Base-by-base conservation (phyloP, 1,140 invertebrate genomes). In the Micrasema minimum region DNA sequence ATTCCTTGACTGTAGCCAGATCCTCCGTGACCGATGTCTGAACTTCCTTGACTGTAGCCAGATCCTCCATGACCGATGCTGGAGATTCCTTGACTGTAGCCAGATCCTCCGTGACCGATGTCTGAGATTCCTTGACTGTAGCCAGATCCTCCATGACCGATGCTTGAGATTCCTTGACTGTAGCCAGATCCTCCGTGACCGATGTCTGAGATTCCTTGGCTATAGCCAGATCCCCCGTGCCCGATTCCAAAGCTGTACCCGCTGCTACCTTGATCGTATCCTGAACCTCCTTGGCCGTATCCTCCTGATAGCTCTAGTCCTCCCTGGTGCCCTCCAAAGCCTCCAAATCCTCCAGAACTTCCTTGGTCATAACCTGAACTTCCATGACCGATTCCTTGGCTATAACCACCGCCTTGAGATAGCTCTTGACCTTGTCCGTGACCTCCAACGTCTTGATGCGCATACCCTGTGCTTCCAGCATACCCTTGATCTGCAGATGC, bases 211-310 rank as follows among this genome's bases (percentile, higher is more conserved):
- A n/a, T n/a, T 65, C 57, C 43, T 55, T 14, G 77, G 64, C 76
- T 79, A 69, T 78, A 72, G 22, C 64, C 69, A 20, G 48, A 53
- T 69, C 76, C 76, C 7, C 83, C 81, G 61, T 78, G 79, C 31
- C 80, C 81, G 77, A 64, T 53, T n/a, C 67, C 67, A 35, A 14
- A 57, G 31, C 74, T 59, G 16, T 69, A 3, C 1, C 16, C 48
- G 31, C 23, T 26, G 23, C 11, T 35, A n/a, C 51, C 51, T 55
- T 55, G 51, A 35, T 55, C 46, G 20, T 50, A 31, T 61, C 57
- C 57, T n/a, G 77, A 76, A 9, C 66, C 61, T 68, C 61, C 69
- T 7, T 62, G 46, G 12, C 53, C 69, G 20, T 64, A 53, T 65
- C 62, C 69, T 51, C 65, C 71, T n/a, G n/a, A n/a, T n/a, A n/a